Percentiles rank a stretch among this genome's conserved stretches.
These are phyloP conservation scores for Zosterops borbonicus DNA, from an alignment of 2,113 vertebrate species.

Conservation along the genomic window DNA sequence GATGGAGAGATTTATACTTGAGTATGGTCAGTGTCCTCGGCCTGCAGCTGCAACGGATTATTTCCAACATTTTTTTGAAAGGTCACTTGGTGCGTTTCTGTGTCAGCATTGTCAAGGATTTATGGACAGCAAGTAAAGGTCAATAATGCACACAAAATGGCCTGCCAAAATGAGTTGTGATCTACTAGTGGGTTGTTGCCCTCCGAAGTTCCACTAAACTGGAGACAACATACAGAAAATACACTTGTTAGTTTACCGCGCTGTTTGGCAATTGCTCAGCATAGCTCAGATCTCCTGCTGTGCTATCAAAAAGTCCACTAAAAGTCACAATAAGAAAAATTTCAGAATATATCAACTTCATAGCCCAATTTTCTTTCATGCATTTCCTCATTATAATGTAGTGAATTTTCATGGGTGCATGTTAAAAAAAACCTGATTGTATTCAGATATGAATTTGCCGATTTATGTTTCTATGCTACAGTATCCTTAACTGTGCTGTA, in stretches of 20 bases:
- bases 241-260: neutral
- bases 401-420: neutral
- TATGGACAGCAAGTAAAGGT: conserved; percentile 66
- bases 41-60: conserved; percentile 65
- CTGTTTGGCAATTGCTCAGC: neutral
- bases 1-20: conserved; percentile 61
- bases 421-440: neutral
- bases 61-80: conserved; percentile 67
- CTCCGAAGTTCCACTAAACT: conserved; percentile 37
- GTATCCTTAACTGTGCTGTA: neutral
- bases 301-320: neutral
- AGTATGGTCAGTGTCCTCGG: conserved; percentile 61
- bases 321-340: conserved; percentile 5
- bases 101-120: conserved; percentile 61
- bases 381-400: neutral
- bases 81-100: conserved; percentile 58
- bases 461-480: neutral
- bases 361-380: neutral
- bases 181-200: conserved; percentile 37
- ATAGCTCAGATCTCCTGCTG: neutral
- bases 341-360: neutral
- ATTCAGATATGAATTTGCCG: neutral
- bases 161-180: conserved; percentile 64
- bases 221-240: conserved; percentile 13
- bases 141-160: conserved; percentile 63